Percentiles rank a stretch among this genome's conserved stretches.
Conservation (phyloP, 2,888 invertebrate species). For the Macrosiphum euphorbiae region DNA sequence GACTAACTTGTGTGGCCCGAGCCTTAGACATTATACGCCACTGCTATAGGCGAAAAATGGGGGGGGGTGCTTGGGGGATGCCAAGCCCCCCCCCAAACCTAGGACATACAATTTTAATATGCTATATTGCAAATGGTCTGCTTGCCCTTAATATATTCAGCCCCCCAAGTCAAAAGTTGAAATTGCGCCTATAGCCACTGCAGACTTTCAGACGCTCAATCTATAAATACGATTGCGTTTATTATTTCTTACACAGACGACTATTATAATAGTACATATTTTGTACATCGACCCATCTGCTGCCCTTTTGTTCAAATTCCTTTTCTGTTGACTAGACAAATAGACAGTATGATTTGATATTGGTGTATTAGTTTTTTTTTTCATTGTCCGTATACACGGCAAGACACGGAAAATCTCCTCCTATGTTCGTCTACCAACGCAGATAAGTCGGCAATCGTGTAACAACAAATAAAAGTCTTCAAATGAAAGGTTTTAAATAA, state of each 20-base stretch:
- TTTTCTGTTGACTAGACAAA: neutral
- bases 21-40: neutral
- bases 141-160: too few relatives aligned
- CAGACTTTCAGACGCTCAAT: neutral
- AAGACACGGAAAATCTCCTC: neutral
- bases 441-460: neutral
- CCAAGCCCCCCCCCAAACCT: too few relatives aligned
- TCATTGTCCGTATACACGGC: neutral
- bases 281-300: neutral
- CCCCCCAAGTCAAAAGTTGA: too few relatives aligned
- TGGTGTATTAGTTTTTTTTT: neutral
- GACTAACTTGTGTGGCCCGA: neutral
- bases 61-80: too few relatives aligned
- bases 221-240: neutral
- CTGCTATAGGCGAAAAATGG: too few relatives aligned
- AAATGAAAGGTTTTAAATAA: neutral
- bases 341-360: neutral
- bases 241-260: neutral
- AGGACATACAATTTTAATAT: too few relatives aligned
- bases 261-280: too few relatives aligned
- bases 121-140: too few relatives aligned
- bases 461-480: neutral
- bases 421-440: neutral
- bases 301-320: neutral
- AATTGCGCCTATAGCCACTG: too few relatives aligned